Percentiles rank a stretch among this genome's conserved stretches.
Evolutionary conservation across 2,888 invertebrate species (phyloP).

Genomic region (Heteropelma amictum): DNA sequence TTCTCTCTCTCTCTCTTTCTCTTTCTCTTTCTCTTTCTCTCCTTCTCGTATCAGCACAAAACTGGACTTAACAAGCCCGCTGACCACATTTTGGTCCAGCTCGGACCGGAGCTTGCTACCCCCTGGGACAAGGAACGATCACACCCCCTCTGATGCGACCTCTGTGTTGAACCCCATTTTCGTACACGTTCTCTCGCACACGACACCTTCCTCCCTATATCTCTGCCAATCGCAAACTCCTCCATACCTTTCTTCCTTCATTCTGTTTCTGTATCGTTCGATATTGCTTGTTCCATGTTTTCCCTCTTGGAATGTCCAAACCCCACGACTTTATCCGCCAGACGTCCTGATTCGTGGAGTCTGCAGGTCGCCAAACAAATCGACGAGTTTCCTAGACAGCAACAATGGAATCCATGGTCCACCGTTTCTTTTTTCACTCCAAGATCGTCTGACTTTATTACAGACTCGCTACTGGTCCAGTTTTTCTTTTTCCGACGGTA

Average conservation of each 20-base stretch:
- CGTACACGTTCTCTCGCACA: constrained; percentile 5
- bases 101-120: constrained; percentile 63
- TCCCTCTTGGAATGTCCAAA: not conserved
- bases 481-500: too few relatives aligned
- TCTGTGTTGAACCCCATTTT: constrained; percentile 23
- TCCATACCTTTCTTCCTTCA: not conserved
- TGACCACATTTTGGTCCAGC: constrained; percentile 70
- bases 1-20: constrained; percentile 39
- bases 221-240: not conserved
- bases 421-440: too few relatives aligned
- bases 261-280: not conserved
- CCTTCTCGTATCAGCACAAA: constrained; percentile 61
- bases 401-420: too few relatives aligned
- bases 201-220: not conserved
- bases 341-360: too few relatives aligned
- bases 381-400: too few relatives aligned
- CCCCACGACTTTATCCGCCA: too few relatives aligned
- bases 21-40: constrained; percentile 25
- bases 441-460: too few relatives aligned
- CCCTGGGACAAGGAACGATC: constrained; percentile 59
- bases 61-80: constrained; percentile 72
- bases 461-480: too few relatives aligned
- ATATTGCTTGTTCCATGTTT: not conserved
- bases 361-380: too few relatives aligned
- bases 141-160: not conserved